Evolutionary conservation across 1,140 invertebrate genomes (phyloP).

Genomic region (Drosophila sp.): DNA sequence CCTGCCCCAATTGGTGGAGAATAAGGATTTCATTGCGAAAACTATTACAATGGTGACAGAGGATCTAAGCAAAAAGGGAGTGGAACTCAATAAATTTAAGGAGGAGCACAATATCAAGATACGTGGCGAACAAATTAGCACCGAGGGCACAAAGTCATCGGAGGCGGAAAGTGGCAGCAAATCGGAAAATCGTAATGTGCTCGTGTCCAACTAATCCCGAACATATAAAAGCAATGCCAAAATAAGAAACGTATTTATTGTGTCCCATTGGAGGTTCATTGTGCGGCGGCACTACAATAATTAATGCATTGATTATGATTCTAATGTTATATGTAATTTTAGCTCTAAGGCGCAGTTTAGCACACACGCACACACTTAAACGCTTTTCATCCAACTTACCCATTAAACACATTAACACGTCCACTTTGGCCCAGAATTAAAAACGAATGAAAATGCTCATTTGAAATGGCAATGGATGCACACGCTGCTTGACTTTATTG

Average conservation of each 20-base stretch:
- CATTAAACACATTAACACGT: conserved; percentile 42
- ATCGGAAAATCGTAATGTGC: conserved; percentile 86
- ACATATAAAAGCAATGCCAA: conserved; percentile 19
- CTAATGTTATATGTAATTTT: conserved; percentile 78
- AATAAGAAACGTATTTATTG: conserved; percentile 67
- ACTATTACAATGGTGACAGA: conserved; percentile 91
- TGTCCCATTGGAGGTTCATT: conserved; percentile 50
- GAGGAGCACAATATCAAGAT: conserved; percentile 95
- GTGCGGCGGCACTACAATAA: conserved; percentile 32
- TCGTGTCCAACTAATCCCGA: conserved; percentile 85
- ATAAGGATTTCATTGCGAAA: conserved; percentile 93
- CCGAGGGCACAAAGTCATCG: conserved; percentile 84
- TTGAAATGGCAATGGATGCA: conserved; percentile 35
- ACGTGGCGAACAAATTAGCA: conserved; percentile 87
- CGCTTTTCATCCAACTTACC: conserved; percentile 30
- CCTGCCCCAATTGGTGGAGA: conserved; percentile 92
- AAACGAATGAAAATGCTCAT: conserved; percentile 22
- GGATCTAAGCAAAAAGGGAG: conserved; percentile 93
- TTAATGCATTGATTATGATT: conserved; percentile 60
- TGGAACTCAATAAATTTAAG: conserved; percentile 96
- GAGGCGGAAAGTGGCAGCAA: conserved; percentile 82
- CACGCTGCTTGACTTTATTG: conserved; percentile 38
- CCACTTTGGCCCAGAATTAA: conserved; percentile 59
- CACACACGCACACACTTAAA: conserved; percentile 41
- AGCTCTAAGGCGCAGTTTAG: conserved; percentile 70